Evolutionary conservation across 2,888 invertebrate species (phyloP), one percentile per base, ranked within the genome.

Genomic region (Meloe dianella): DNA sequence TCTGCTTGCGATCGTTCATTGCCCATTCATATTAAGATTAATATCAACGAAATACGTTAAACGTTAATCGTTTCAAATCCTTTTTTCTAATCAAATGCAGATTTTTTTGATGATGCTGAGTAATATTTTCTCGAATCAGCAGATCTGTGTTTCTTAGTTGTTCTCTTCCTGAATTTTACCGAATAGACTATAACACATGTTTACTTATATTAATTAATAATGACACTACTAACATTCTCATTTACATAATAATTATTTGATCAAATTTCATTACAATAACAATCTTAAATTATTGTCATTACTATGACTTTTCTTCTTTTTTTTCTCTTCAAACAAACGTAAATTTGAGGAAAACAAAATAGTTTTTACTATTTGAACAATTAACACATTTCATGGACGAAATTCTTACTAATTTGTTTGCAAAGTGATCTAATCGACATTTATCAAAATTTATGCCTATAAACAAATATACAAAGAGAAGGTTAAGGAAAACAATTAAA

Each of bases 401-500:
- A 66, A 57, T 63, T 60, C 60, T 61, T 61, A 60, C 58, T 63
- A 65, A 65, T 68, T 65, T 65, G 68, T 68, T 68, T 65, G 63
- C 63, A 63, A 65, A 65, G 63, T 68, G 68, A 68, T 68, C 65
- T 68, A 68, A 68, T 63, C 63, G 68, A 63, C 65, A 65, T 61
- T 63, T 68, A 64, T 58, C 61, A 58, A 57, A 63, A 24, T 58
- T 57, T 30, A 32, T 20, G 0, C 12, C 12, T 38, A 35, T 54
- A 54, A 54, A 54, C 54, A 54, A 24, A 47, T 8, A 20, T 10
- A n/a, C 38, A 17, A 17, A 41, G n/a, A 41, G 20, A 20, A 47
- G 20, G 47, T 9, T 9, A 24, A 24, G 24, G 12, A 54, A 6
- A 24, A 54, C 38, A 41, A 41, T 41, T 10, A 47, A 20, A 20